Evolutionary conservation across 1,140 invertebrate species (phyloP), one percentile per base, ranked within the genome.

Genomic region (Glossosoma conforme): DNA sequence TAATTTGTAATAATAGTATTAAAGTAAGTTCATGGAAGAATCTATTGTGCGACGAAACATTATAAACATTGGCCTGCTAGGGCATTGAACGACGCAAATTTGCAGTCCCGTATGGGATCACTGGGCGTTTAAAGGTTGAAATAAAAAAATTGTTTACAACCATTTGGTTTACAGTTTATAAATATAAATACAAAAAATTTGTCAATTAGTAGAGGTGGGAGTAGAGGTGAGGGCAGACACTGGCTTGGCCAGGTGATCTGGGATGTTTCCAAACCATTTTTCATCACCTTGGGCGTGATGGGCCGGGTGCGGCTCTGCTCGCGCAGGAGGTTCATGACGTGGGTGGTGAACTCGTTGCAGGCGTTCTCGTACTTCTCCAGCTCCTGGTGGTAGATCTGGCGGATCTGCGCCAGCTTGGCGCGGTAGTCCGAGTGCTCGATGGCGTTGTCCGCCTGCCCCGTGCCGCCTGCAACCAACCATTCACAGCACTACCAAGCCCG

Each of bases 401-500:
- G 81, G 69, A 99, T 99, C 77, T 99, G 95, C n/a, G 93, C 89
- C 61, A 99, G 79, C 76, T 99, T 99, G 58, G 93, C 93, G 60
- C 95, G 83, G 76, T 99, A 99, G 72, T 99, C 97, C 45, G 95
- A 97, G 74, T 99, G 97, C 77, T 99, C 97, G 66, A 96, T 96
- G 56, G 91, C 93, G 76, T 94, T 95, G 72, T 97, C 93, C 38
- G 90, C 85, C 68, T 84, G 81, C 59, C 82, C 83, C 52, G 51
- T 8, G 0, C 56, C 56, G 33, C 56, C 56, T 78, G 76, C 44
- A 35, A 47, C 3, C 11, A 18, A 24, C 3, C 46, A 40, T 28
- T 20, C 33, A 18, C n/a, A n/a, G 21, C 46, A 49, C 14, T 28
- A 3, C 21, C 14, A 38, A 2, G 20, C 14, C 37, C 36, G 2